A percentile compares a stretch with the other conserved stretches of the same genome.
These are phyloP conservation scores for Epinotia nisella DNA, from an alignment of 2,888 invertebrate species.

Conservation along the genomic window DNA sequence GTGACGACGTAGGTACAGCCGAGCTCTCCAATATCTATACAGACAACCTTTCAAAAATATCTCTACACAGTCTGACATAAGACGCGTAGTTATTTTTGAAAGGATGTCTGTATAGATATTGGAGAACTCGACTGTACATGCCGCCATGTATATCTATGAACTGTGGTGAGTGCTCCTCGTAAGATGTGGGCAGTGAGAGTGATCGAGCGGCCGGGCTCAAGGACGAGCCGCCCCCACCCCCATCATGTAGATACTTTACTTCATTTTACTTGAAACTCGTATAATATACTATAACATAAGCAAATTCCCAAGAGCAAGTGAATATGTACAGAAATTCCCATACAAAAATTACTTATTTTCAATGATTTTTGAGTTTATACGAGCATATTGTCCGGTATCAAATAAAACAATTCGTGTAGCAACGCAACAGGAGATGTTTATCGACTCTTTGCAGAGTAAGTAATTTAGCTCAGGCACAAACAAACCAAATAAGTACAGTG, in stretches of 20 bases:
- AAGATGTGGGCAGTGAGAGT: background rate
- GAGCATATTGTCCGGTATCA: background rate
- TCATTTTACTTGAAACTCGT: background rate
- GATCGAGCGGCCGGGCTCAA: constrained; percentile 69
- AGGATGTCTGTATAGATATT: too few relatives aligned
- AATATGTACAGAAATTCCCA: background rate
- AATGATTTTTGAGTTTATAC: background rate
- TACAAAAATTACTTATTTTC: background rate
- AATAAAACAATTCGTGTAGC: background rate
- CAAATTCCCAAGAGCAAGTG: background rate
- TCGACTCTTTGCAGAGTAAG: too few relatives aligned
- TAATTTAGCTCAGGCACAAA: too few relatives aligned
- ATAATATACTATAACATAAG: background rate
- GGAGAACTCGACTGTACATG: too few relatives aligned
- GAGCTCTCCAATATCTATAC: too few relatives aligned
- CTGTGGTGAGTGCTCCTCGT: constrained; percentile 1
- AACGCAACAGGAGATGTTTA: background rate
- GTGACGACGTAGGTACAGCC: constrained; percentile 3
- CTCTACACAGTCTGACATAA: too few relatives aligned
- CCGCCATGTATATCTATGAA: background rate
- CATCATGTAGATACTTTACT: too few relatives aligned
- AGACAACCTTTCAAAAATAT: too few relatives aligned
- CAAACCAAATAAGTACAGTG: too few relatives aligned
- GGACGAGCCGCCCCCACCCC: too few relatives aligned
- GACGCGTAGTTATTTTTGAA: too few relatives aligned